A percentile compares a stretch with the other conserved stretches of the same genome.
These are phyloP conservation scores for Prosopocoilus inquinatus DNA, from an alignment of 2,888 invertebrate genomes.

Conservation along the genomic window DNA sequence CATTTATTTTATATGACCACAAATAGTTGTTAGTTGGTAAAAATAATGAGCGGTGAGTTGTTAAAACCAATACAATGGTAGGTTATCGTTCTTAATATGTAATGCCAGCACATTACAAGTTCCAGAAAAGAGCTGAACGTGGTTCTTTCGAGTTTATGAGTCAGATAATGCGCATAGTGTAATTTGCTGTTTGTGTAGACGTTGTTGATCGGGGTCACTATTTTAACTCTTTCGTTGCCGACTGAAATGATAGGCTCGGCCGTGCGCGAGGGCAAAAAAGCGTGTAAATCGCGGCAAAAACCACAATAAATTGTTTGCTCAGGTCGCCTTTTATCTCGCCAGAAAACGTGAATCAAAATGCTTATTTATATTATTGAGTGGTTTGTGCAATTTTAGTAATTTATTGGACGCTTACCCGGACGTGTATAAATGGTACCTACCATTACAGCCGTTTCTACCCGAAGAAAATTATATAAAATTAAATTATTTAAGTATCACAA, in stretches of 20 bases:
- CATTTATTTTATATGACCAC: no score
- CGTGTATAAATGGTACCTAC: conserved; percentile 11
- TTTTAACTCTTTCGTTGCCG: conserved; percentile 8
- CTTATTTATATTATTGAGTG: conserved; percentile 21
- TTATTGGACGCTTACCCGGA: conserved; percentile 13
- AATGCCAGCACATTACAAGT: conserved; percentile 21
- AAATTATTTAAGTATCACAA: conserved; percentile 9
- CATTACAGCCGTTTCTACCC: conserved; percentile 10
- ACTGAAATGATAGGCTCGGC: conserved; percentile 4
- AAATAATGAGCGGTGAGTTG: not conserved
- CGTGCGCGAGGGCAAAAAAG: not conserved
- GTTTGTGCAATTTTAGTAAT: conserved; percentile 21
- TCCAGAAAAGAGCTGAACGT: conserved; percentile 35
- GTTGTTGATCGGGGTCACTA: conserved; percentile 18
- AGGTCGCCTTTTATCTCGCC: not conserved
- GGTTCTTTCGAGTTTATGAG: conserved; percentile 33
- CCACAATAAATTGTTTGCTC: conserved; percentile 3
- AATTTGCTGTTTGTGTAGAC: conserved; percentile 20
- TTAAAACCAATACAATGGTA: conserved; percentile 5
- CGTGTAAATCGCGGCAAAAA: conserved; percentile 1
- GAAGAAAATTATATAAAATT: conserved; percentile 17
- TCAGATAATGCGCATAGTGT: conserved; percentile 31
- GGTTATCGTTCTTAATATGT: conserved; percentile 18
- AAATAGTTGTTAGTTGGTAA: no score
- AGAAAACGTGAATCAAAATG: conserved; percentile 12